Conservation (phyloP, 2,888 invertebrate species). For the Cantharis rufa region DNA sequence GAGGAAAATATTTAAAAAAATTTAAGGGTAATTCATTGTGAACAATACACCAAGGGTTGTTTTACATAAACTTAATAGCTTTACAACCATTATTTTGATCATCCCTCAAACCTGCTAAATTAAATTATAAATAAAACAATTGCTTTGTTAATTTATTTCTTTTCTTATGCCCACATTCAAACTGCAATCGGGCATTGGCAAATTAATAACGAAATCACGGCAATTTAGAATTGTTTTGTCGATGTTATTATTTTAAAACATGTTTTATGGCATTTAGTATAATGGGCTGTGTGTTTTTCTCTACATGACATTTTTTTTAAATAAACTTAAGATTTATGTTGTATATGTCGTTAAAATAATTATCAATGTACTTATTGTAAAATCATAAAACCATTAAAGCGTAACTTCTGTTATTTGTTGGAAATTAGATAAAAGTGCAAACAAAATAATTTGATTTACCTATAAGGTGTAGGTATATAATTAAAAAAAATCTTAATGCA, state of each 20-base stretch:
- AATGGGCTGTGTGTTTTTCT: background rate
- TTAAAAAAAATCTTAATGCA: background rate
- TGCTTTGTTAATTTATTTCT: background rate
- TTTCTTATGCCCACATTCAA: background rate
- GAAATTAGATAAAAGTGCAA: background rate
- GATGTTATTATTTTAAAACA: background rate
- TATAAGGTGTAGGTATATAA: background rate
- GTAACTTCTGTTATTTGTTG: background rate
- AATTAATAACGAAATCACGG: background rate
- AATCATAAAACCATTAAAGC: background rate
- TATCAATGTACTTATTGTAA: background rate
- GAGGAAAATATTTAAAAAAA: background rate
- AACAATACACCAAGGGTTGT: constrained; percentile 22
- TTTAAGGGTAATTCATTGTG: background rate
- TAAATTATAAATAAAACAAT: background rate
- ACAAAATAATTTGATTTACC: background rate
- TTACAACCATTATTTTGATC: constrained; percentile 34
- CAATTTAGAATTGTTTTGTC: background rate
- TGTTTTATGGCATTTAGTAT: background rate
- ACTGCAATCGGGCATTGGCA: background rate
- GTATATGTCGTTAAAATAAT: background rate
- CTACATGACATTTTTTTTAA: background rate
- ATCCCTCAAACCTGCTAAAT: background rate
- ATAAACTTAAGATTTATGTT: background rate
- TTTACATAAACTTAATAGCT: constrained; percentile 34